Conservation (phyloP, 1,140 invertebrate genomes). For the Holotrichia oblita region DNA sequence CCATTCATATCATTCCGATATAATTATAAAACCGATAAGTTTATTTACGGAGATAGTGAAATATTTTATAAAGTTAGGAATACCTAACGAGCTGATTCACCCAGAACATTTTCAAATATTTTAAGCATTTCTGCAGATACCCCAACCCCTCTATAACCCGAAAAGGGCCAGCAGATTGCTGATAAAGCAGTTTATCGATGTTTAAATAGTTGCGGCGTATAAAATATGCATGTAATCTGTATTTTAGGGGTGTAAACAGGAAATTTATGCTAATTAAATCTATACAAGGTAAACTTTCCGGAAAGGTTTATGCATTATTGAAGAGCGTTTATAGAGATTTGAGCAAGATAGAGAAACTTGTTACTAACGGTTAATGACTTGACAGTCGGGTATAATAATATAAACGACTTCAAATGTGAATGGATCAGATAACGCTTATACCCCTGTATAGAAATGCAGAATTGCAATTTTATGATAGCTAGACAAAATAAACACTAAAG, state of each 20-base stretch:
- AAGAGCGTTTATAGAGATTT: too few species aligned
- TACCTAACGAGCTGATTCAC: conserved; percentile 16
- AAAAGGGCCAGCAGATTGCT: conserved; percentile 9
- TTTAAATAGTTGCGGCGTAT: conserved; percentile 6
- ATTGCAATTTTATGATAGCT: too few species aligned
- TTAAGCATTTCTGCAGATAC: neutral
- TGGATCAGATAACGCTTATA: too few species aligned
- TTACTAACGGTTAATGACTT: too few species aligned
- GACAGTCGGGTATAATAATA: too few species aligned
- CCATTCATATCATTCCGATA: too few species aligned
- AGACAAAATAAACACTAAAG: too few species aligned
- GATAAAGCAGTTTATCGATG: conserved; percentile 6
- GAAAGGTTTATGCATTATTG: neutral
- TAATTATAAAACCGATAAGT: neutral
- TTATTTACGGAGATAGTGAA: neutral
- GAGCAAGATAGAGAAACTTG: too few species aligned
- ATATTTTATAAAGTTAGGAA: neutral
- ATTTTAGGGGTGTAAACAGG: neutral
- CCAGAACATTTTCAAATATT: neutral
- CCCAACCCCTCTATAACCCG: neutral
- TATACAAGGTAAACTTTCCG: neutral
- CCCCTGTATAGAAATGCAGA: too few species aligned
- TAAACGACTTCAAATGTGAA: too few species aligned
- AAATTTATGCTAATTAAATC: conserved; percentile 10
- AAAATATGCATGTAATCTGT: conserved; percentile 3